A percentile compares a stretch with the other conserved stretches of the same genome.
These are phyloP conservation scores for Drosophila nasuta DNA, from an alignment of 1,140 invertebrate species.

Conservation along the genomic window DNA sequence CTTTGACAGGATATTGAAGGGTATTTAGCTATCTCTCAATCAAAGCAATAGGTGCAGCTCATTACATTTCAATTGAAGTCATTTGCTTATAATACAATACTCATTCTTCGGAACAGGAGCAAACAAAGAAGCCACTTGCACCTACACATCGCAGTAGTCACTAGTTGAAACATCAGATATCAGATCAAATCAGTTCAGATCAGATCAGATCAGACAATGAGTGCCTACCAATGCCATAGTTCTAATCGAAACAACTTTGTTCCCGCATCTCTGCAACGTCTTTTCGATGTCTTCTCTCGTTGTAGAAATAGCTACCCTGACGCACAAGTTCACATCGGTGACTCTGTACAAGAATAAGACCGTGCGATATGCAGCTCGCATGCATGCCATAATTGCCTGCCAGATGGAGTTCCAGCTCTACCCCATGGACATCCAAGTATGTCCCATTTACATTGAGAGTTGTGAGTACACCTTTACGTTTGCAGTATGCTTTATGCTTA, in stretches of 20 bases:
- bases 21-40: background rate
- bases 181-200: conserved; percentile 38
- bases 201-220: conserved; percentile 54
- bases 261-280: conserved; percentile 81
- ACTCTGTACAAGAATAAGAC: conserved; percentile 92
- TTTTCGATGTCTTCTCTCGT: conserved; percentile 82
- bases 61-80: conserved; percentile 17
- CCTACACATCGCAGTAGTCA: conserved; percentile 25
- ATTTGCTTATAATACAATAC: conserved; percentile 18
- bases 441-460: conserved; percentile 92
- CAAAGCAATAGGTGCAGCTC: conserved; percentile 1
- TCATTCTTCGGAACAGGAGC: background rate
- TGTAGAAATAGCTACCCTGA: conserved; percentile 91
- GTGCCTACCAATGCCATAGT: conserved; percentile 77
- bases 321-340: conserved; percentile 92
- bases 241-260: conserved; percentile 79
- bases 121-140: conserved; percentile 20
- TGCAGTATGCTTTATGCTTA: background rate
- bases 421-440: conserved; percentile 93
- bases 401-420: conserved; percentile 94
- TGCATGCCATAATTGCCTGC: conserved; percentile 93
- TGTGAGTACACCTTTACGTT: conserved; percentile 88
- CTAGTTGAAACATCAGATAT: conserved; percentile 11
- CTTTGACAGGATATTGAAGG: background rate
- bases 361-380: conserved; percentile 90